Evolutionary conservation across 2,113 vertebrate species (phyloP).

Genomic region (Phalacrocorax pelagicus): DNA sequence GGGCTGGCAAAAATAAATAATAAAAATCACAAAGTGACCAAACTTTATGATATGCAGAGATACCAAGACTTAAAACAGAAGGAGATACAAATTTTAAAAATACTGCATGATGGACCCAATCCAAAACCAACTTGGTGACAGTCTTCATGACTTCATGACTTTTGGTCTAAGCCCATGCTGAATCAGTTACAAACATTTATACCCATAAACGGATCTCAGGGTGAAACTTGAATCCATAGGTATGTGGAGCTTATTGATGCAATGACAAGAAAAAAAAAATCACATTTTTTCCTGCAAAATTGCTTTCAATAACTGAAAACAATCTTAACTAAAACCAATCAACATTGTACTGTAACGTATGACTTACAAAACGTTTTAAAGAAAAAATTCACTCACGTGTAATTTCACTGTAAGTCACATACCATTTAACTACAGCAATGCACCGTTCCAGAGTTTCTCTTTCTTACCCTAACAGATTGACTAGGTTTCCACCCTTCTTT

Average conservation of each 20-base stretch:
- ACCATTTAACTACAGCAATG: neutral
- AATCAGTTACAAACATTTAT: neutral
- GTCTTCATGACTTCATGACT: neutral
- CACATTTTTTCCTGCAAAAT: neutral
- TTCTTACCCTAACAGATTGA: neutral
- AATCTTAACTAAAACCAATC: neutral
- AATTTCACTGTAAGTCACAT: neutral
- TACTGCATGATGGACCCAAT: neutral
- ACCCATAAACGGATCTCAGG: neutral
- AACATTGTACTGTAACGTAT: neutral
- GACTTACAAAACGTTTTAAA: neutral
- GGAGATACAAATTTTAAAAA: neutral
- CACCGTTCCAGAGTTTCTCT: neutral
- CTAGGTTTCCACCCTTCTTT: neutral
- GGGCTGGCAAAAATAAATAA: neutral
- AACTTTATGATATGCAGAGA: neutral
- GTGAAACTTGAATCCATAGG: neutral
- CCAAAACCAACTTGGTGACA: neutral
- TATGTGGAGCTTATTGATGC: neutral
- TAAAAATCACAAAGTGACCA: neutral
- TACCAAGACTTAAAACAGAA: neutral
- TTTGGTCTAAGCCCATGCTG: neutral
- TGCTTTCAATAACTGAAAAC: neutral
- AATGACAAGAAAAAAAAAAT: neutral
- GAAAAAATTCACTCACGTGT: neutral